Base-by-base conservation (phyloP, 2,113 vertebrate genomes). In the Podarcis raffonei region DNA sequence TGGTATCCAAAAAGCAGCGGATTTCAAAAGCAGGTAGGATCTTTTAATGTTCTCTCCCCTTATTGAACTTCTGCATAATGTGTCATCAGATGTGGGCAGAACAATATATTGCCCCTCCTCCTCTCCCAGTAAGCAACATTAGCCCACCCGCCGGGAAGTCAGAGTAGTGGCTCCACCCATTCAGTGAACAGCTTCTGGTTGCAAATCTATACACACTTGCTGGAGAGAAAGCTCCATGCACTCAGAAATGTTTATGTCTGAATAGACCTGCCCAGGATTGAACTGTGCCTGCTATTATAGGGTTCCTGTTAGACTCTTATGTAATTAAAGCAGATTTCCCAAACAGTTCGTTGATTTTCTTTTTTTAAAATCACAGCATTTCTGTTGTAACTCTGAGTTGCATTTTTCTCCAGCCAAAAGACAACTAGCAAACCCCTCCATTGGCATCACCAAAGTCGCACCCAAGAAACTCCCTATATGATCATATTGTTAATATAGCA, bases 21-120 rank as follows among this genome's bases (percentile, higher is more conserved):
- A 76, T 98, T 93, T 68, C 89, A 83, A 93, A 95, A 93, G 39
- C 95, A 97, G 96, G 96, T 97, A 84, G 92, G 48, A 72, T 90
- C 84, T n/a, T 93, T 32, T 94, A 15, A 69, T 87, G 30, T 83
- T 92, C 27, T 71, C 42, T 32, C 76, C 9, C 87, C 87, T 92
- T 90, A 8, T 20, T 69, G 84, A 78, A 0, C 4, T 3, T 53
- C 9, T 74, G 32, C 15, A 16, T 84, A 42, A 77, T 84, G 12
- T 75, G n/a, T 86, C 5, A 62, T 86, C 82, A 65, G 23, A 16
- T 92, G 53, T 88, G 88, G 83, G 3, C 68, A 87, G 5, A 84
- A 23, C 32, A 13, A 87, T 53, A 82, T 82, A 30, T 84, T 86
- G 48, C 48, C 16, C 59, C 18, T 62, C 59, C 59, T 20, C 18